Conservation (phyloP, 1,140 invertebrate species). For the Macrotrachela quadricornifera region DNA sequence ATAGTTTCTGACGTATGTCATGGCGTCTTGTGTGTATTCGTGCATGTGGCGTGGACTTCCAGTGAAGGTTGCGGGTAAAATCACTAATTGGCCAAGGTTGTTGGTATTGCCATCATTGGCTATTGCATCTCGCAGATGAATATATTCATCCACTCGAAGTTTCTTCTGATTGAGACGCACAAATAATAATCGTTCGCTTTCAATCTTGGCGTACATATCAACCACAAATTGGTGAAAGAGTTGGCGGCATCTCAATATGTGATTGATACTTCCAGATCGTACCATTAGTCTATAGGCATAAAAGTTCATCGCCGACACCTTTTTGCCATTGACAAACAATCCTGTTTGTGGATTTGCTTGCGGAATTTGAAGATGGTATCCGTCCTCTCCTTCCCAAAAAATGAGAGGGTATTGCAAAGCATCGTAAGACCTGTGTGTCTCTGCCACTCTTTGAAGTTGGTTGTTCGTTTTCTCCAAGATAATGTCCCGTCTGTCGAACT, state of each 20-base stretch:
- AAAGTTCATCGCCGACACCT: conserved; percentile 2
- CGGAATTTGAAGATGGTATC: conserved; percentile 9
- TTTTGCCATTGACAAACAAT: conserved; percentile 2
- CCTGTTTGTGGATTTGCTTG: conserved; percentile 1
- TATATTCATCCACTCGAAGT: too few relatives aligned
- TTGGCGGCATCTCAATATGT: conserved; percentile 17
- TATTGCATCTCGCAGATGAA: too few relatives aligned
- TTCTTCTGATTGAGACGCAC: too few relatives aligned
- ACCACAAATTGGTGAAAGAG: conserved; percentile 28
- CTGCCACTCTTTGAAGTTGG: neutral
- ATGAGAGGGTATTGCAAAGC: conserved; percentile 9
- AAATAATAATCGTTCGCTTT: too few relatives aligned
- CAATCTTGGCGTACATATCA: conserved; percentile 14
- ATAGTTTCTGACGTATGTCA: conserved; percentile 31
- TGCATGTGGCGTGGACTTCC: conserved; percentile 29
- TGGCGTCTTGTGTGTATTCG: conserved; percentile 31
- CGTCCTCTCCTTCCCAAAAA: conserved; percentile 10
- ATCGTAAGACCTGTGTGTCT: conserved; percentile 3
- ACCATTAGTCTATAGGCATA: conserved; percentile 9
- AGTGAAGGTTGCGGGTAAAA: conserved; percentile 25
- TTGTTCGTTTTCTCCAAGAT: neutral
- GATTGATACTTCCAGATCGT: conserved; percentile 8
- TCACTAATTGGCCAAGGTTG: conserved; percentile 19
- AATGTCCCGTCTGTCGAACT: conserved; percentile 15
- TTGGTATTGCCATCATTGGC: neutral